Evolutionary conservation across 2,888 invertebrate genomes (phyloP).

Genomic region (Limnephilus rhombicus): DNA sequence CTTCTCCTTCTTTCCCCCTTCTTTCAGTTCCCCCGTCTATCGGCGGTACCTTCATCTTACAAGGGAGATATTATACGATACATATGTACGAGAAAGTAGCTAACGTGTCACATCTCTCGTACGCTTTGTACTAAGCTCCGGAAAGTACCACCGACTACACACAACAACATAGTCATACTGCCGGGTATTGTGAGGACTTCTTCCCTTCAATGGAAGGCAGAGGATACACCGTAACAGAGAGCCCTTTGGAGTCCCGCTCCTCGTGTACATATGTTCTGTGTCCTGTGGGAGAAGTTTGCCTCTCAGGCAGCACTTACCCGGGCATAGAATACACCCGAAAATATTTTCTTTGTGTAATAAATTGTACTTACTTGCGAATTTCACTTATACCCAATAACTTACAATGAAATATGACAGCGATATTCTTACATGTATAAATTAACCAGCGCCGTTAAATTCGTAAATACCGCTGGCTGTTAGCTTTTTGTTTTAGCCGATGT

Average conservation of each 20-base stretch:
- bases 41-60: neutral
- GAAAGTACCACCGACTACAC: neutral
- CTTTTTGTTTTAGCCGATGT: neutral
- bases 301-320: neutral
- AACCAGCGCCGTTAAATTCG: neutral
- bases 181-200: neutral
- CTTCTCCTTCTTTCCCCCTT: neutral
- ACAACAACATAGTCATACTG: neutral
- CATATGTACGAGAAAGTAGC: neutral
- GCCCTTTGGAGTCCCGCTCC: neutral
- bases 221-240: neutral
- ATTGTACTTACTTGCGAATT: neutral
- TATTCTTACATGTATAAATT: neutral
- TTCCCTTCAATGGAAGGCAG: neutral
- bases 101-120: constrained; percentile 4
- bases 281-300: constrained; percentile 1
- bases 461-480: neutral
- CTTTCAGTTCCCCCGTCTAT: neutral
- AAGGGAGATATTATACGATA: neutral
- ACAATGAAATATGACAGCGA: neutral
- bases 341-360: neutral
- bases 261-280: neutral
- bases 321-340: neutral
- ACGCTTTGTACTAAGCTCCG: constrained; percentile 4
- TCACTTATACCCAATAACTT: neutral